Base-by-base conservation (phyloP, 2,888 invertebrate genomes). In the Melitaea athalia region DNA sequence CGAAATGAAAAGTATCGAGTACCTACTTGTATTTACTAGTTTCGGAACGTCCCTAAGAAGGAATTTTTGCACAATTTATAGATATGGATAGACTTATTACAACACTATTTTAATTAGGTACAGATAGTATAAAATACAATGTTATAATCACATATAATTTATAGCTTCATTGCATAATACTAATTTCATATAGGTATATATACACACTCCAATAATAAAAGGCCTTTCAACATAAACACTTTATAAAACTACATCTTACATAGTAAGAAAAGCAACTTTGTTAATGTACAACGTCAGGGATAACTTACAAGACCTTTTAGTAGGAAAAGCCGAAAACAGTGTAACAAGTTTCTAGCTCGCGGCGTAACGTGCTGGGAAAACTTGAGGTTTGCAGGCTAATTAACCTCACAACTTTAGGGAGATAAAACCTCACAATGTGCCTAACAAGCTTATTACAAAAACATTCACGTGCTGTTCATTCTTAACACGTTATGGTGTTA, bases 341-440 rank as follows among this genome's bases (percentile, higher is more conserved):
- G 83, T 85, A 85, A 85, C 86, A 84, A 87, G 86, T 83, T 82
- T 75, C 70, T 79, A 75, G 84, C 89, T 80, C 72, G 78, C 76
- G 86, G 89, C 87, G 79, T 80, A 80, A 83, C 88, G 86, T 84
- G 86, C 80, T 80, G 80, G 75, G 85, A 84, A 86, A 87, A 87
- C 85, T 86, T 81, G 81, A 83, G 79, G 77, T 85, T 85, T 84
- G 81, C 80, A 77, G 81, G 80, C 84, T 89, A 89, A 89, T 89
- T 88, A 89, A 86, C 84, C 84, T 80, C 80, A 84, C 80, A 87
- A 87, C 77, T 84, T 87, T 85, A 79, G 71, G 75, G 14, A 81
- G 84, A 86, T 85, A 85, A 83, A 85, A 83, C 82, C 82, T 75
- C 72, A 76, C 79, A 73, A 77, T 78, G 76, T 77, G 75, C 79